Conservation (phyloP, 1,140 invertebrate species). For the Drusus annulatus region DNA sequence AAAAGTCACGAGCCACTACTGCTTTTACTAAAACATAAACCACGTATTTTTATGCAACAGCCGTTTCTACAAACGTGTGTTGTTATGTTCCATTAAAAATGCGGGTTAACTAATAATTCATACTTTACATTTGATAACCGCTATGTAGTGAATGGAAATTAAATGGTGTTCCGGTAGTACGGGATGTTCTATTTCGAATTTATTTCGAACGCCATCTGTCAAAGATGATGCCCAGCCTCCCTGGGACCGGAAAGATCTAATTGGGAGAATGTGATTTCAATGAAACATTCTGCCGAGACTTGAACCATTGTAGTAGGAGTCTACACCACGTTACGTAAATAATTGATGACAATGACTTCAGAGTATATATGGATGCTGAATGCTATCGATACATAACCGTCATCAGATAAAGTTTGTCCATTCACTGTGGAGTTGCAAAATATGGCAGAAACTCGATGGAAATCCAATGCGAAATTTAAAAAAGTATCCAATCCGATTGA, state of each 20-base stretch:
- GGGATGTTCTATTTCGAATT: slow-evolving; percentile 5
- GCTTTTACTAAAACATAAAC: too few species aligned
- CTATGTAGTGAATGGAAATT: not conserved
- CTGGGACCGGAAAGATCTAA: slow-evolving; percentile 36
- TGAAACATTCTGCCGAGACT: slow-evolving; percentile 8
- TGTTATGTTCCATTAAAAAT: not conserved
- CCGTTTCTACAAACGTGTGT: not conserved
- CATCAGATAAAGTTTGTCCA: too few species aligned
- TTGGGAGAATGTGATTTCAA: slow-evolving; percentile 33
- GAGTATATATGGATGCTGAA: not conserved
- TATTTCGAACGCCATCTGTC: slow-evolving; percentile 17
- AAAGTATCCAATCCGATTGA: too few species aligned
- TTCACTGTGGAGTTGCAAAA: too few species aligned
- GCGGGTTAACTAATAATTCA: not conserved
- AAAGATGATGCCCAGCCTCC: slow-evolving; percentile 23
- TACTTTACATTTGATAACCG: slow-evolving; percentile 1
- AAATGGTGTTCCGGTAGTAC: not conserved
- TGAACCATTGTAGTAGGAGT: not conserved
- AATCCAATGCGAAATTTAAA: too few species aligned
- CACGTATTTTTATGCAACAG: too few species aligned
- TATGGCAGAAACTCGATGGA: too few species aligned
- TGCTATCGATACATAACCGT: too few species aligned
- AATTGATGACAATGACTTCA: not conserved
- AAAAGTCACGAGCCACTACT: too few species aligned
- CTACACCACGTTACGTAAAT: not conserved